Percentiles rank a stretch among this genome's conserved stretches.
Conservation (phyloP, 2,888 invertebrate species). For the Conistra vaccinii region DNA sequence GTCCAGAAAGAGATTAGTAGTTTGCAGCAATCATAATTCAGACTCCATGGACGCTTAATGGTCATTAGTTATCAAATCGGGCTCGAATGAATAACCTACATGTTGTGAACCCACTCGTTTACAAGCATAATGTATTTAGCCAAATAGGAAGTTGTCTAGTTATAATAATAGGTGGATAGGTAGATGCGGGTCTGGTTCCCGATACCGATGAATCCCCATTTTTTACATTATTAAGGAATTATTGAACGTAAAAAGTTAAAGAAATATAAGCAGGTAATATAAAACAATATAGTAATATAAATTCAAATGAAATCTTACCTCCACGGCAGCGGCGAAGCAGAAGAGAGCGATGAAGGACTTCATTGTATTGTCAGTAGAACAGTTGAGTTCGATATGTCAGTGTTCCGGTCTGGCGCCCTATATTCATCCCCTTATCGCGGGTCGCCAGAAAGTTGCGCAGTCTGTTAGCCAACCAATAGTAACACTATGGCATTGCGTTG, state of each 20-base stretch:
- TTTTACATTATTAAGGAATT: not conserved
- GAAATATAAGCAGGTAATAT: not conserved
- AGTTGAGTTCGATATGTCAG: conserved; percentile 40
- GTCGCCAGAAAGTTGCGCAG: conserved; percentile 7
- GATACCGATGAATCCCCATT: not conserved
- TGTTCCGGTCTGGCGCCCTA: conserved; percentile 43
- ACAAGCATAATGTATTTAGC: not conserved
- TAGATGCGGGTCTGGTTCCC: not conserved
- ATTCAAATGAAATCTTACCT: conserved; percentile 45
- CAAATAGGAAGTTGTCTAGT: not conserved
- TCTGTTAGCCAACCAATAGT: conserved; percentile 17
- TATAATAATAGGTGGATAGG: not conserved
- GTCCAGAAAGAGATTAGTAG: not conserved
- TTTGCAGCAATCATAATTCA: not conserved
- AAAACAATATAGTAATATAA: not conserved
- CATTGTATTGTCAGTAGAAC: conserved; percentile 40
- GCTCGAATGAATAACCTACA: not conserved
- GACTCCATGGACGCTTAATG: not conserved
- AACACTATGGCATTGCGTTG: conserved; percentile 21
- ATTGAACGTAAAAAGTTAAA: not conserved
- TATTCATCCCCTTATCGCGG: conserved; percentile 64
- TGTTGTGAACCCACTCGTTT: no score
- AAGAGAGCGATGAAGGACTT: conserved; percentile 47
- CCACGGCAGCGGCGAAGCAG: conserved; percentile 41
- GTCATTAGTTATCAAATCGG: not conserved